These are phyloP conservation scores for Cotesia glomerata DNA, from an alignment of 1,140 invertebrate species.

Conservation along the genomic window DNA sequence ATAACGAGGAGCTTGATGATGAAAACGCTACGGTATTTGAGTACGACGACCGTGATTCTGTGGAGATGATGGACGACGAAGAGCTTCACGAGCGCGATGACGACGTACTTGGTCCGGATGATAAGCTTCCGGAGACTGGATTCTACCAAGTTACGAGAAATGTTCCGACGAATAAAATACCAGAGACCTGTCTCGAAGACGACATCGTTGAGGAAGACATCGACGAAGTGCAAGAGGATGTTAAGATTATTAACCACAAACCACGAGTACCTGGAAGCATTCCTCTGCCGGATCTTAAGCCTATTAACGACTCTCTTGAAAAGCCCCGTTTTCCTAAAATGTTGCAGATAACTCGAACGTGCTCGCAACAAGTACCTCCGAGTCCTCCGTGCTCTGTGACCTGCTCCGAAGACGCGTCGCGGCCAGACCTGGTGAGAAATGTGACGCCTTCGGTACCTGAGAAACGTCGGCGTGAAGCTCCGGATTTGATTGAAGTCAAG, in stretches of 20 bases:
- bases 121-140: not conserved
- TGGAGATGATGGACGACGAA: conserved; percentile 31
- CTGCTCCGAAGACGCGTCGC: conserved; percentile 55
- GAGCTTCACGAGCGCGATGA: conserved; percentile 7
- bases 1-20: conserved; percentile 37
- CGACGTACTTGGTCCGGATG: not conserved
- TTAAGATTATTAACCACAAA: conserved; percentile 18
- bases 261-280: not conserved
- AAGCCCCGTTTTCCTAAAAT: conserved; percentile 27
- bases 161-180: not conserved
- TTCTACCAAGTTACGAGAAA: not conserved
- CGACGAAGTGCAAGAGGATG: not conserved
- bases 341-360: conserved; percentile 43
- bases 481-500: conserved; percentile 18
- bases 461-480: conserved; percentile 1
- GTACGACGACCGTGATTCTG: conserved; percentile 32
- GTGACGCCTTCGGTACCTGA: not conserved
- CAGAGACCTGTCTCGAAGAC: not conserved
- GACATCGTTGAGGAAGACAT: not conserved
- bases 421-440: not conserved
- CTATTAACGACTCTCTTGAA: not conserved
- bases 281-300: not conserved
- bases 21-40: conserved; percentile 15
- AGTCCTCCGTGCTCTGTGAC: conserved; percentile 59
- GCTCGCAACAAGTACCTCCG: conserved; percentile 52